Percentiles rank a stretch among this genome's conserved stretches.
Evolutionary conservation across 1,140 invertebrate genomes (phyloP).

Genomic region (Orussus abietinus): DNA sequence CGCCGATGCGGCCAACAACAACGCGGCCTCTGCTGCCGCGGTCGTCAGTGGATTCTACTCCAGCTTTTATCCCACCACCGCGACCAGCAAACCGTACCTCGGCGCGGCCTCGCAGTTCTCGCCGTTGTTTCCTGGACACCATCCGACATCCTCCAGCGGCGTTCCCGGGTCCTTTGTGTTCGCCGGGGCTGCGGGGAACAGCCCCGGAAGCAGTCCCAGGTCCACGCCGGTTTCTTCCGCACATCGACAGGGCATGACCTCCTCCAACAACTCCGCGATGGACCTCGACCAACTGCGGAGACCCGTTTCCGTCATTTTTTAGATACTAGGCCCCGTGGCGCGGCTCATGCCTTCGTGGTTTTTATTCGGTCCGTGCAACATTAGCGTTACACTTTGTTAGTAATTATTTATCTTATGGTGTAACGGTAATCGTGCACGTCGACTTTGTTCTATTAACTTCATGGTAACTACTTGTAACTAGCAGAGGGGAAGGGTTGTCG

Average conservation of each 20-base stretch:
- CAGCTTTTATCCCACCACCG: constrained; percentile 52
- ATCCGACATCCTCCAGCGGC: constrained; percentile 4
- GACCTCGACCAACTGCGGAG: constrained; percentile 50
- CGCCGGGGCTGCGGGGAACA: constrained; percentile 1
- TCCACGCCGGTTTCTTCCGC: constrained; percentile 38
- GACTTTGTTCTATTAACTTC: too few relatives aligned
- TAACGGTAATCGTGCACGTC: constrained; percentile 29
- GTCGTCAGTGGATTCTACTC: constrained; percentile 64
- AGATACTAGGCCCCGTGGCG: constrained; percentile 19
- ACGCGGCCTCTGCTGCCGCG: constrained; percentile 48
- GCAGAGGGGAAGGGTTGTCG: constrained; percentile 21
- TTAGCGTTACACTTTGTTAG: constrained; percentile 12
- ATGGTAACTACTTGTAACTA: too few relatives aligned
- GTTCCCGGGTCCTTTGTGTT: constrained; percentile 4
- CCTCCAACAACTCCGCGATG: constrained; percentile 31
- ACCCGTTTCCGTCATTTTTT: constrained; percentile 58
- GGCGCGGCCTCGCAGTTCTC: constrained; percentile 17
- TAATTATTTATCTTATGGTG: constrained; percentile 25
- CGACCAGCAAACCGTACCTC: constrained; percentile 34
- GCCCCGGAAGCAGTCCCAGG: constrained; percentile 17
- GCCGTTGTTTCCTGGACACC: neutral
- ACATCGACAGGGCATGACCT: constrained; percentile 35
- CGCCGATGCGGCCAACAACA: constrained; percentile 22
- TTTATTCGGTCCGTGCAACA: too few relatives aligned
- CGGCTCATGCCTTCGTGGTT: constrained; percentile 7